These are phyloP conservation scores for Mylabris phalerata DNA, from an alignment of 1,140 invertebrate species.

Conservation along the genomic window DNA sequence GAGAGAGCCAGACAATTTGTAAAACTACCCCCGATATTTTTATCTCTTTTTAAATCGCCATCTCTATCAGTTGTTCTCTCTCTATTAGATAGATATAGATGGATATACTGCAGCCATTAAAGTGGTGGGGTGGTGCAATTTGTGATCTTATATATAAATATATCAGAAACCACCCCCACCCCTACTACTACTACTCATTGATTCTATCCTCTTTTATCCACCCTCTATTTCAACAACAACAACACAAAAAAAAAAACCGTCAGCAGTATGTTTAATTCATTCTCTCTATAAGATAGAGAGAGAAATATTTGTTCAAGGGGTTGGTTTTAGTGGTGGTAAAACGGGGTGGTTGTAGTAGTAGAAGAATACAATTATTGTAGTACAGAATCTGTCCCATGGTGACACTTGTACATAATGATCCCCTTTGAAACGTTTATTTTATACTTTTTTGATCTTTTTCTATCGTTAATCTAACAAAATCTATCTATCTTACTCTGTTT, in stretches of 20 bases:
- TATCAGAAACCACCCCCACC: neutral
- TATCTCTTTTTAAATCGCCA: neutral
- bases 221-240: no score
- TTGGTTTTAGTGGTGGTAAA: neutral
- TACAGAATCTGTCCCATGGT: conserved; percentile 38
- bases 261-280: conserved; percentile 39
- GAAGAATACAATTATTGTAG: conserved; percentile 38
- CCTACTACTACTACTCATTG: no score
- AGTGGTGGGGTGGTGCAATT: conserved; percentile 10
- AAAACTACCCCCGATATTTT: no score
- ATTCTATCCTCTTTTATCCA: no score
- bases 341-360: conserved; percentile 4
- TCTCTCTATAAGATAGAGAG: neutral
- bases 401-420: conserved; percentile 40
- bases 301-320: no score
- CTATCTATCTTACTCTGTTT: no score
- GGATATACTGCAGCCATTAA: no score
- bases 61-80: no score
- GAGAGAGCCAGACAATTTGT: neutral
- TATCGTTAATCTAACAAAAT: neutral
- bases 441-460: neutral
- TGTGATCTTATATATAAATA: conserved; percentile 24
- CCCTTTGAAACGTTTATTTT: neutral
- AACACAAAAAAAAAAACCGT: neutral
- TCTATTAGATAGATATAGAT: no score